phyloP scores from a whole-genome alignment of 2,113 vertebrate species.

The Nibea coibor region DNA sequence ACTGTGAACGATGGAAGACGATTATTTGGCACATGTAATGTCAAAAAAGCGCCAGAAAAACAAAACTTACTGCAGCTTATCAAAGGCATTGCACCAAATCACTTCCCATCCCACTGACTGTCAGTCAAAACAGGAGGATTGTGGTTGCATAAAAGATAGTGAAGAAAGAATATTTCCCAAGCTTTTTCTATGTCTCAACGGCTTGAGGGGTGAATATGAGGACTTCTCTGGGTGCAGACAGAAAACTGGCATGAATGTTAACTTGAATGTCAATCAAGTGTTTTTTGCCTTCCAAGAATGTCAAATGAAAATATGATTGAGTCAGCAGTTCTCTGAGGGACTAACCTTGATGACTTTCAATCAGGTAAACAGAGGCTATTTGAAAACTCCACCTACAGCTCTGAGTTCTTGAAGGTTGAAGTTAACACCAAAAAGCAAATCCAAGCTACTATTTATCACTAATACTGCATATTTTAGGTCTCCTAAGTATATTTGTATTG shows the following conservation, averaged over 20 bases:
- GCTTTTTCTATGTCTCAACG: not conserved
- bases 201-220: slow-evolving; percentile 3
- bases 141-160: not conserved
- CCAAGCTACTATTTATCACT: not conserved
- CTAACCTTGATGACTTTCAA: not conserved
- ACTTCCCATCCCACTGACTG: not conserved
- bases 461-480: not conserved
- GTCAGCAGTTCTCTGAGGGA: too few relatives aligned
- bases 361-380: not conserved
- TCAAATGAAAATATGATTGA: slow-evolving; percentile 13
- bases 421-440: not conserved
- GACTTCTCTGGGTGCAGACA: slow-evolving; percentile 5
- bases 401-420: too few relatives aligned
- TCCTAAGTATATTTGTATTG: not conserved
- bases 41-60: slow-evolving; percentile 4
- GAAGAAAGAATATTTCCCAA: not conserved
- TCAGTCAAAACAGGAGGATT: not conserved
- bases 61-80: not conserved
- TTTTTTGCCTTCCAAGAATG: not conserved
- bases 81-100: not conserved
- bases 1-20: not conserved
- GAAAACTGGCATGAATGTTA: not conserved
- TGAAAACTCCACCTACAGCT: not conserved
- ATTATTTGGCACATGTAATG: not conserved
- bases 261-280: not conserved